Base-by-base conservation (phyloP, 2,888 invertebrate species). In the Agonopterix alstromeriana region DNA sequence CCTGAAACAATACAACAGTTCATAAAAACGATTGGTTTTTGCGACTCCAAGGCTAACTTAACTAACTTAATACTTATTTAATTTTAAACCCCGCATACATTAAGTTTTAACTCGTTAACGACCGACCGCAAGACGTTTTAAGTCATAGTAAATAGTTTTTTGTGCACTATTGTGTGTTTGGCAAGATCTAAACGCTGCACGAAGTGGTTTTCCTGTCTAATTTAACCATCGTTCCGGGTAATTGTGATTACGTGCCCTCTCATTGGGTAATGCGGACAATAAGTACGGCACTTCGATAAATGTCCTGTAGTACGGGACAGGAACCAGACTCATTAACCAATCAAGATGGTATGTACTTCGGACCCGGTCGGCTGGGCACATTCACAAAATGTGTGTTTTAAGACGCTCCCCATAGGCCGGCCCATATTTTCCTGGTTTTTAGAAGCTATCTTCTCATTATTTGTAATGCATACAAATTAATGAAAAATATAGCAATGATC, bases 281-380 rank as follows among this genome's bases (percentile, higher is more conserved):
- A 73, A 67, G 70, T 73, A 59, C 69, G 73, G 71, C 65, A 62
- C 74, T 71, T 77, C 83, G 78, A 82, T 78, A 73, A 74, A 70
- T 63, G 70, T 63, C 69, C 62, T 59, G 67, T 63, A 67, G 67
- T 63, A 67, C 63, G 61, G 64, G 66, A 69, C 82, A 77, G 84
- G 82, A 85, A 84, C 82, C 65, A 59, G 64, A 53, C 65, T 53
- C 72, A 85, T 86, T 86, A 82, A 79, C 82, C 84, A 86, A 86
- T 86, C 69, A 73, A 67, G 60, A 59, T 58, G 57, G 74, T 27
- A 27, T 27, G 27, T 71, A 82, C 80, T 82, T 80, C 76, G 75
- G 66, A 78, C 79, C 53, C 57, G 55, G 60, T 63, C 55, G 48
- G 49, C 51, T 56, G 57, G 57, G 58, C 52, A 51, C 62, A 66